Evolutionary conservation across 2,888 invertebrate species (phyloP), one percentile per base, ranked within the genome.

Genomic region (Cantharis nigra): DNA sequence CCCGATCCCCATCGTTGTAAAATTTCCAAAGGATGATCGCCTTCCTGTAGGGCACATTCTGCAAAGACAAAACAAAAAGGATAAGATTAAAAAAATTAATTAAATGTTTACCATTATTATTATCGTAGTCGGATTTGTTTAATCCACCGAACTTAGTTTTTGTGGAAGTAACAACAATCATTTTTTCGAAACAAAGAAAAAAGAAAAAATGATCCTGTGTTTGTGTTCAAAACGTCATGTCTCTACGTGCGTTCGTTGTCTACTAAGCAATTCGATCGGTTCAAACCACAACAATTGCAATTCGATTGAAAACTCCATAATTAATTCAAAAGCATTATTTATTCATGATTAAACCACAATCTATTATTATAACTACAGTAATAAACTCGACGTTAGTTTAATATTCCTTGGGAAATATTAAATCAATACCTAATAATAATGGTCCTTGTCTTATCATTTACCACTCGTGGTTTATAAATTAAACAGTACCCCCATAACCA

Each of bases 1-100:
- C 92, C 91, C n/a, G 89, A 87, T 67, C 88, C 89, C 88, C 92
- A 90, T 63, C 91, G 90, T 78, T 91, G 90, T n/a, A 92, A 90
- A 81, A 92, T 90, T 83, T 92, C 92, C 84, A 92, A 85, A 0
- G 92, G 92, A 82, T 91, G 88, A 83, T 92, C 92, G 64, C 90
- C 89, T 81, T 92, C 92, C 75, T 90, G 89, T 71, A 93, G 85
- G 63, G 91, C 91, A 83, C 91, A 91, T 84, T 92, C 93, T 93
- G 91, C 64, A 89, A 90, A 83, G 26, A 26, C 26, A 26, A 26
- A 26, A 81, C n/a, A 82, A 74, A 79, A 65, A 77, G 0, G 64
- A 30, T 9, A 10, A 30, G 10, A 30, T 28, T 28, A 3, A 10
- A 10, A 10, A 11, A 30, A 3, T 11, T 11, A 10, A 30, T 30